phyloP scores from a whole-genome alignment of 2,113 vertebrate species.

The Gasterosteus aculeatus region DNA sequence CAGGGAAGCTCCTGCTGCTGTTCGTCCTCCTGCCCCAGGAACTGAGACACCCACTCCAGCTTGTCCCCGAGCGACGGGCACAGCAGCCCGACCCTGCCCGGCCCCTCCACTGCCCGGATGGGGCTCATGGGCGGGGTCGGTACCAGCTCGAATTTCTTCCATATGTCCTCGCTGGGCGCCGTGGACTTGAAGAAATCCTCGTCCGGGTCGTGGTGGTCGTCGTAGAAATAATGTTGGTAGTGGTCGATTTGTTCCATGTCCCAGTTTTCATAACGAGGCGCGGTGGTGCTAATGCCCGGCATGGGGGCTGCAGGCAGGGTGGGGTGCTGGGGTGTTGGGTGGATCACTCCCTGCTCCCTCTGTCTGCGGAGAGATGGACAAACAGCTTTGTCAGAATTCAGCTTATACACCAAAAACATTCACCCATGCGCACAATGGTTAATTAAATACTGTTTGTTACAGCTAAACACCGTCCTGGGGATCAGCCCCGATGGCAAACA shows the following conservation, averaged over 20 bases:
- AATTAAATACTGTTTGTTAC: neutral
- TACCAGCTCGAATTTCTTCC: conserved; percentile 98
- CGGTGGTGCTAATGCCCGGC: conserved; percentile 77
- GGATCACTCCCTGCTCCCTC: conserved; percentile 67
- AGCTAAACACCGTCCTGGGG: neutral
- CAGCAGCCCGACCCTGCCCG: conserved; percentile 66
- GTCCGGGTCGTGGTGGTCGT: conserved; percentile 88
- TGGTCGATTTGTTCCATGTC: conserved; percentile 91
- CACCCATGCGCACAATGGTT: neutral
- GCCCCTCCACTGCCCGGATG: conserved; percentile 78
- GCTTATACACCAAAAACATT: conserved; percentile 12
- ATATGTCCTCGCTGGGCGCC: conserved; percentile 95
- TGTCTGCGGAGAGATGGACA: conserved; percentile 58
- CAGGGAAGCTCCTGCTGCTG: conserved; percentile 78
- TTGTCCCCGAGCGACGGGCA: conserved; percentile 80
- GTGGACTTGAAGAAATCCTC: conserved; percentile 94
- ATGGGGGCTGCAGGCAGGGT: conserved; percentile 61
- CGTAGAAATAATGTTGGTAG: conserved; percentile 94
- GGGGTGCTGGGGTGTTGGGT: conserved; percentile 6
- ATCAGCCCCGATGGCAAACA: neutral
- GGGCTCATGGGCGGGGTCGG: conserved; percentile 91
- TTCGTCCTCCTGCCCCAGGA: conserved; percentile 86
- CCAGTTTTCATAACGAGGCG: conserved; percentile 76
- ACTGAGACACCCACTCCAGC: conserved; percentile 85
- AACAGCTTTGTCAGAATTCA: conserved; percentile 30